Percentiles rank a stretch among this genome's conserved stretches.
phyloP scores from a whole-genome alignment of 2,797 vertebrate species.

The Falco berigora region DNA sequence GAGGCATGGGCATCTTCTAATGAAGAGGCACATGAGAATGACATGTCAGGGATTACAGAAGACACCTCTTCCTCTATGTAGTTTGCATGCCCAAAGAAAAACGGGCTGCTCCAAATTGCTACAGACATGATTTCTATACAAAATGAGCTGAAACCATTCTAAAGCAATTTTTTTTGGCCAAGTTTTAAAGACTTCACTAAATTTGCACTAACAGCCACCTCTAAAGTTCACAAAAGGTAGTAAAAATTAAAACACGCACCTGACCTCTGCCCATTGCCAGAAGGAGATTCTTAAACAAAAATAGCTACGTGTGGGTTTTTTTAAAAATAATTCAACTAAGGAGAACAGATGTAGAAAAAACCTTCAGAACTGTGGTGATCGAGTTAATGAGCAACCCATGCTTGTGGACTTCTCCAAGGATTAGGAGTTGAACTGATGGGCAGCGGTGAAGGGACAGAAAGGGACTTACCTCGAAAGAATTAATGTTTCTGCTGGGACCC shows the following conservation, averaged over 20 bases:
- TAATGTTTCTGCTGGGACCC: neutral
- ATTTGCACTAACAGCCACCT: neutral
- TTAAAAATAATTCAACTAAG: neutral
- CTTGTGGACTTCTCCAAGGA: neutral
- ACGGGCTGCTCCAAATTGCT: rapidly evolving
- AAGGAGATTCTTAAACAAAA: neutral
- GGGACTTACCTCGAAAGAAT: neutral
- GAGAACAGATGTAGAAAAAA: neutral
- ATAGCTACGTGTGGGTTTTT: neutral
- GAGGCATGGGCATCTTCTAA: rapidly evolving
- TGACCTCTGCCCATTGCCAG: neutral
- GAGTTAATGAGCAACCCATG: rapidly evolving
- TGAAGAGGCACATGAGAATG: rapidly evolving
- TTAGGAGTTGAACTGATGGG: neutral
- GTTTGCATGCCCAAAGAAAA: neutral
- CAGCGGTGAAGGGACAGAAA: neutral
- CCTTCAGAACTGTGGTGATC: neutral
- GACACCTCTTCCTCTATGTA: neutral
- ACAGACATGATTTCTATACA: neutral
- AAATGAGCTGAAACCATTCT: neutral
- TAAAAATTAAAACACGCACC: neutral
- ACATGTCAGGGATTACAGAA: neutral
- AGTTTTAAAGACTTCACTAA: neutral
- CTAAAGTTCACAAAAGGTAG: neutral
- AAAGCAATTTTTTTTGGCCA: neutral